A percentile compares a stretch with the other conserved stretches of the same genome.
Evolutionary conservation across 2,888 invertebrate genomes (phyloP).

Genomic region (Tolmerus cingulatus): DNA sequence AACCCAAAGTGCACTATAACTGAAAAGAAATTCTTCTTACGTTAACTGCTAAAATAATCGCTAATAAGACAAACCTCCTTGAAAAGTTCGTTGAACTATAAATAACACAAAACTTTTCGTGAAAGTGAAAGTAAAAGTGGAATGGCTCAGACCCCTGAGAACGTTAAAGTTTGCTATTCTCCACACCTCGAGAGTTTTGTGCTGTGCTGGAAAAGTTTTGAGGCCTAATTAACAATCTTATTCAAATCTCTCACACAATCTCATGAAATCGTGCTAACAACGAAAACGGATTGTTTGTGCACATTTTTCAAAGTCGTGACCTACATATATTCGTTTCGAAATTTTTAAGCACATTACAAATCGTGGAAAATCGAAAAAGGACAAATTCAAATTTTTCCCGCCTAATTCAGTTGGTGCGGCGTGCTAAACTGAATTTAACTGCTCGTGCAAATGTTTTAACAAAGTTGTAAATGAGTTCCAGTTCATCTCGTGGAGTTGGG

Average conservation of each 20-base stretch:
- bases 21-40: too few species aligned
- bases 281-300: not conserved
- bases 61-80: too few species aligned
- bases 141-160: not conserved
- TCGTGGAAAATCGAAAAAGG: not conserved
- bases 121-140: slow-evolving; percentile 35
- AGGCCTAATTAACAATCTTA: slow-evolving; percentile 32
- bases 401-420: not conserved
- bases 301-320: not conserved
- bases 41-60: too few species aligned
- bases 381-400: not conserved
- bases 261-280: not conserved
- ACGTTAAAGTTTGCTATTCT: not conserved
- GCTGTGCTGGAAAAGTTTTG: slow-evolving; percentile 10
- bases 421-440: not conserved
- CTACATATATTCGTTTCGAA: not conserved
- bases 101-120: not conserved
- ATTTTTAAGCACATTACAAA: not conserved
- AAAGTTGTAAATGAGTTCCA: not conserved
- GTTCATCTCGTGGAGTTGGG: not conserved
- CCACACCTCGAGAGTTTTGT: not conserved
- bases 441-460: not conserved
- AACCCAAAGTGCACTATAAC: not conserved
- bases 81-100: not conserved
- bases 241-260: not conserved